A percentile compares a stretch with the other conserved stretches of the same genome.
Conservation (phyloP, 2,888 invertebrate species). For the Volucella inanis region DNA sequence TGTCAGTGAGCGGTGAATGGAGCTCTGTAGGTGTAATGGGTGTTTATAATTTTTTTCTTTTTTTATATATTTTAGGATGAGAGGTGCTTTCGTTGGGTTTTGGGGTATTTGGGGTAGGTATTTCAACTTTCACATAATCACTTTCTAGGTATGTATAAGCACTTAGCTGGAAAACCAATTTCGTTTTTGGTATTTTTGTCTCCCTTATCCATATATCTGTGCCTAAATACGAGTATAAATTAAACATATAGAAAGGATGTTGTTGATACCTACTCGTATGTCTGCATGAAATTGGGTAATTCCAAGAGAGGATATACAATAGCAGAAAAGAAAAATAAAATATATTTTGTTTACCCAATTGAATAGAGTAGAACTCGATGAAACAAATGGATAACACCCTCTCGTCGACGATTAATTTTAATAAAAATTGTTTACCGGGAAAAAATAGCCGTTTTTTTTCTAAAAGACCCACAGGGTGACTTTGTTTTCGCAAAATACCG, state of each 20-base stretch:
- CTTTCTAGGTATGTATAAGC: conserved; percentile 40
- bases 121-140: conserved; percentile 43
- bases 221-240: too few species aligned
- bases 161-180: conserved; percentile 50
- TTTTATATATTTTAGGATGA: not conserved
- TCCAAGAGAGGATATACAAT: too few species aligned
- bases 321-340: not conserved
- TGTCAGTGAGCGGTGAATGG: conserved; percentile 18
- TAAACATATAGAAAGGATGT: too few species aligned
- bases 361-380: conserved; percentile 23
- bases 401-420: not conserved
- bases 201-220: conserved; percentile 16
- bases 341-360: conserved; percentile 15
- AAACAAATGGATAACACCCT: conserved; percentile 6
- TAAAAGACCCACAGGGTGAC: conserved; percentile 5
- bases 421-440: conserved; percentile 2
- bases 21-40: not conserved
- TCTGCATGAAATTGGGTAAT: not conserved
- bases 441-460: conserved; percentile 32
- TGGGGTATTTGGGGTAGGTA: not conserved
- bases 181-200: conserved; percentile 44
- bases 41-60: not conserved
- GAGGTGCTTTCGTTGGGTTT: conserved; percentile 5
- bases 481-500: too few species aligned
- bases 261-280: not conserved